Conservation (phyloP, 2,797 vertebrate genomes). For the Sebastes nivosus region DNA sequence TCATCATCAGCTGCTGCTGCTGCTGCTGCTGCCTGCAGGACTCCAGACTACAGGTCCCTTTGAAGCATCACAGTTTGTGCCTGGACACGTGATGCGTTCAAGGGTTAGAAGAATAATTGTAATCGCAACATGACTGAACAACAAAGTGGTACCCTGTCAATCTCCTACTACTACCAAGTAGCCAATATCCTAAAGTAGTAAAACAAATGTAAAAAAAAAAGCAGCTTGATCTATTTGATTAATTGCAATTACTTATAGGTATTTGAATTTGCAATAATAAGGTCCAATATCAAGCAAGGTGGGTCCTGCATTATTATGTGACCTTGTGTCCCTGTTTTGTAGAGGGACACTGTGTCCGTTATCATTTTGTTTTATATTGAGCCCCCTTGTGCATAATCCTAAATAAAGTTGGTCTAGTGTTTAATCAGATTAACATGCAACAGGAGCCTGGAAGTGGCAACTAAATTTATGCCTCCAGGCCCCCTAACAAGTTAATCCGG, state of each 20-base stretch:
- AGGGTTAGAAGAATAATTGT: fast-evolving
- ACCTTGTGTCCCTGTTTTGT: no score
- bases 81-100: conserved; percentile 56
- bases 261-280: not conserved
- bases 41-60: conserved; percentile 39
- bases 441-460: not conserved
- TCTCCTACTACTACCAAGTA: not conserved
- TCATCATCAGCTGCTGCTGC: not conserved
- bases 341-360: no score
- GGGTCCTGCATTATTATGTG: no score
- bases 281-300: not conserved
- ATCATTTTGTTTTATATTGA: not conserved
- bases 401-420: not conserved
- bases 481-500: not conserved
- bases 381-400: not conserved
- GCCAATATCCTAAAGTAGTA: not conserved
- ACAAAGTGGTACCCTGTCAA: not conserved
- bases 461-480: not conserved
- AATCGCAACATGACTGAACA: fast-evolving
- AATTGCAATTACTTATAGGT: not conserved
- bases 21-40: conserved; percentile 27
- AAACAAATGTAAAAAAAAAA: not conserved
- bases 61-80: conserved; percentile 62
- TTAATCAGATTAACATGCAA: not conserved
- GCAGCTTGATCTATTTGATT: not conserved